Evolutionary conservation across 1,140 invertebrate species (phyloP).

Genomic region (Nephila pilipes): DNA sequence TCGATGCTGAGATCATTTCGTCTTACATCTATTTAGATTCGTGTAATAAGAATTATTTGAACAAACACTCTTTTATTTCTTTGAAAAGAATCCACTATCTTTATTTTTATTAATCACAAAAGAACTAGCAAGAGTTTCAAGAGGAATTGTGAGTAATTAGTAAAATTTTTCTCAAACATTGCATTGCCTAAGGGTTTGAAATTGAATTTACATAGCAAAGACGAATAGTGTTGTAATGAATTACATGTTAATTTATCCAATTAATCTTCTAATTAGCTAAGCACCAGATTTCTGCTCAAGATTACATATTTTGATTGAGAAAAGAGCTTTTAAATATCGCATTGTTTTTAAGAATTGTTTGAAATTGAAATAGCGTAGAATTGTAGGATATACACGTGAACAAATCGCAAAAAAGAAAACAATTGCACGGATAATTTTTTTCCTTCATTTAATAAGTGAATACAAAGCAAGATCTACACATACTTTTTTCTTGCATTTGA

Average conservation of each 20-base stretch:
- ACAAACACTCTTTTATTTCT: background rate
- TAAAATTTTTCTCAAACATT: background rate
- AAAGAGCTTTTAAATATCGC: background rate
- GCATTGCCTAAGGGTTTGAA: background rate
- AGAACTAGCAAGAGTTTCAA: background rate
- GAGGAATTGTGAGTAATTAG: background rate
- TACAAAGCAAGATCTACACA: too few species aligned
- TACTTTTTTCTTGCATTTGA: too few species aligned
- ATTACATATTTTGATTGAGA: background rate
- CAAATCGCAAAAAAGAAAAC: too few species aligned
- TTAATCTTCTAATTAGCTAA: constrained; percentile 44
- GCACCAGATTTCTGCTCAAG: background rate
- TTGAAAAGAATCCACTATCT: background rate
- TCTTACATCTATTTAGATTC: background rate
- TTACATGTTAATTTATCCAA: constrained; percentile 32
- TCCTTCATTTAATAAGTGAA: too few species aligned
- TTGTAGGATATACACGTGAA: too few species aligned
- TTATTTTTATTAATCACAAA: constrained; percentile 11
- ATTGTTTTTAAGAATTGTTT: constrained; percentile 3
- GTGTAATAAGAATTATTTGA: background rate
- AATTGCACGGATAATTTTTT: too few species aligned
- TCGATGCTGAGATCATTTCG: background rate
- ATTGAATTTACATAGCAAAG: constrained; percentile 19
- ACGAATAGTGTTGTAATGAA: constrained; percentile 3
- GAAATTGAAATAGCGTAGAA: background rate